These are phyloP conservation scores for Erpobdella octoculata DNA, from an alignment of 2,888 invertebrate species.

Conservation along the genomic window DNA sequence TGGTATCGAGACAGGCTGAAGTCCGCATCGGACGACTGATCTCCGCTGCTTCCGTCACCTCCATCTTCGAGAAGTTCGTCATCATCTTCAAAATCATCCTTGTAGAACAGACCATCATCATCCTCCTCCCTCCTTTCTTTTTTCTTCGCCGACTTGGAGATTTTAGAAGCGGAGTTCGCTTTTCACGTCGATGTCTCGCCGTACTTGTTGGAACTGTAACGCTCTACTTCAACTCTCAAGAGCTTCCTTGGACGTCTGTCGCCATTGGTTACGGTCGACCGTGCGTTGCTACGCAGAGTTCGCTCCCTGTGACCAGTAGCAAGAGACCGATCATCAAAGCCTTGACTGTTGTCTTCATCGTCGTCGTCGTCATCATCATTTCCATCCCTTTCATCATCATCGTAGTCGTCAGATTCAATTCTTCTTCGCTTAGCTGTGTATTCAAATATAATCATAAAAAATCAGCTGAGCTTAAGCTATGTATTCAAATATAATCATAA, in stretches of 20 bases:
- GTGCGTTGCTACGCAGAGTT: neutral
- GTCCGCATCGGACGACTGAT: slow-evolving; percentile 12
- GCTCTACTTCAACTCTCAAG: neutral
- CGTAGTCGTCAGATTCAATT: slow-evolving; percentile 4
- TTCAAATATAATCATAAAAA: no score
- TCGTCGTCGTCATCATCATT: slow-evolving; percentile 2
- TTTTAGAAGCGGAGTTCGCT: no score
- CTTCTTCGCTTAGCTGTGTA: neutral
- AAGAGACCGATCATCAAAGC: neutral
- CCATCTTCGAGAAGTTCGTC: slow-evolving; percentile 33
- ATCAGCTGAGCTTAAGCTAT: no score
- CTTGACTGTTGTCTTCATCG: neutral
- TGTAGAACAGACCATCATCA: neutral
- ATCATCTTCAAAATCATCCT: neutral
- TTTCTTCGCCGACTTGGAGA: neutral
- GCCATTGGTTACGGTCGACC: neutral
- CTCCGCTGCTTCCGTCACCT: slow-evolving; percentile 35
- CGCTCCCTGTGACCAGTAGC: neutral
- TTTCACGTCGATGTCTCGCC: neutral
- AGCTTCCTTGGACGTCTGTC: no score
- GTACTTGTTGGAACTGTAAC: neutral
- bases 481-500: no score
- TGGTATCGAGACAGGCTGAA: slow-evolving; percentile 5
- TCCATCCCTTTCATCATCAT: slow-evolving; percentile 3
- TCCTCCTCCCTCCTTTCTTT: neutral